phyloP scores from a whole-genome alignment of 2,797 vertebrate species.

The Chlorospingus flavigularis region DNA sequence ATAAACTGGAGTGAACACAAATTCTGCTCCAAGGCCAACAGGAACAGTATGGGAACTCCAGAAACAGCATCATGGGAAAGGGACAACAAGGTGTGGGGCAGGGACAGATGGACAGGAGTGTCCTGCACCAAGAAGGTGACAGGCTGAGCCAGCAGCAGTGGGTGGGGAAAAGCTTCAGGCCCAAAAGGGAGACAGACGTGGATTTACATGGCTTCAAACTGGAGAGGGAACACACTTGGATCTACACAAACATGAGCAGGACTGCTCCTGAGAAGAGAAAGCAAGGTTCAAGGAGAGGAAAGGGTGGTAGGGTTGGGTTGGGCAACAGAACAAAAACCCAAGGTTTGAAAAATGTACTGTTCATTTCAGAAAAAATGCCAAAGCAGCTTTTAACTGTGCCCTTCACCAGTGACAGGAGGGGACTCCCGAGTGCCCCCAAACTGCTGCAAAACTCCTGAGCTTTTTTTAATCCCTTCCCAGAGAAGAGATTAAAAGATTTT shows the following conservation, averaged over 20 bases:
- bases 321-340: not conserved
- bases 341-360: not conserved
- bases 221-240: not conserved
- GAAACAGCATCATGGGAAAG: fast-evolving
- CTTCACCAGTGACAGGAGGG: not conserved
- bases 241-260: not conserved
- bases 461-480: not conserved
- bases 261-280: not conserved
- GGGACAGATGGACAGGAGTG: not conserved
- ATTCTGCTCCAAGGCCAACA: not conserved
- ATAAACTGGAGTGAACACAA: not conserved
- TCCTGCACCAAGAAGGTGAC: not conserved
- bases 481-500: not conserved
- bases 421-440: not conserved
- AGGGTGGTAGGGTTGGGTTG: not conserved
- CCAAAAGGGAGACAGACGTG: not conserved
- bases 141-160: not conserved
- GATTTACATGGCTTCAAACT: not conserved
- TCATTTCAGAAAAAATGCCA: not conserved
- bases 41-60: not conserved
- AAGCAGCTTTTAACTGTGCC: not conserved
- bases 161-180: not conserved
- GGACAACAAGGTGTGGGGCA: not conserved
- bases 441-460: not conserved
- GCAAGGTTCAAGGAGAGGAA: not conserved